These are phyloP conservation scores for Bradypus variegatus DNA, from an alignment of 2,797 vertebrate species.

Conservation along the genomic window DNA sequence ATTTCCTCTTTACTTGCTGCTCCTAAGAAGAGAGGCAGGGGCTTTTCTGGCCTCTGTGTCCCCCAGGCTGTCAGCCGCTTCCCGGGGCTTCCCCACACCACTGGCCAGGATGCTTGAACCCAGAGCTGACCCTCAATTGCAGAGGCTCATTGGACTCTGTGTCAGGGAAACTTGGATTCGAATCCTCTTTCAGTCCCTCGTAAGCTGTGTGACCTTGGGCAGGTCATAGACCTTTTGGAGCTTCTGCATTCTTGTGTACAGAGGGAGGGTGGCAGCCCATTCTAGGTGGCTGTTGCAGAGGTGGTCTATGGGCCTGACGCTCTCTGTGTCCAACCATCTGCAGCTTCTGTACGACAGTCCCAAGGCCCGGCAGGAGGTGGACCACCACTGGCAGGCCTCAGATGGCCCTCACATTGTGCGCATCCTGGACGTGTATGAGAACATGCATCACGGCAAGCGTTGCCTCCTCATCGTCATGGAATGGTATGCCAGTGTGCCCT, in stretches of 20 bases:
- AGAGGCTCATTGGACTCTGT: not conserved
- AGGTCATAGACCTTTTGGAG: not conserved
- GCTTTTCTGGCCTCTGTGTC: not conserved
- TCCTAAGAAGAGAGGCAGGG: not conserved
- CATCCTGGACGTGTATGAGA: conserved; percentile 93
- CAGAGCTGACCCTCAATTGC: not conserved
- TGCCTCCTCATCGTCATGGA: conserved; percentile 99
- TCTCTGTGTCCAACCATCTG: not conserved
- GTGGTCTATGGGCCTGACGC: not conserved
- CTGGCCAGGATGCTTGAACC: not conserved
- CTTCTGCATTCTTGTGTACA: not conserved
- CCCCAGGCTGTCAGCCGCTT: not conserved
- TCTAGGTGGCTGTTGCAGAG: not conserved
- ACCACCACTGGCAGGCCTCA: conserved; percentile 92
- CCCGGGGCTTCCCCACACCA: not conserved
- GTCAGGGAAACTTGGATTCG: not conserved
- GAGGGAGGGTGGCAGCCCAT: not conserved
- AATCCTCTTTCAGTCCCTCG: not conserved
- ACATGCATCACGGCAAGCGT: conserved; percentile 93
- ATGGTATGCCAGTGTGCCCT: conserved; percentile 78
- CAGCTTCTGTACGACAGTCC: conserved; percentile 95
- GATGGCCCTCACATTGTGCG: conserved; percentile 91
- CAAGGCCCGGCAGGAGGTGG: conserved; percentile 94
- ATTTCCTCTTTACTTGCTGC: not conserved
- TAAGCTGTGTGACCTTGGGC: not conserved